Evolutionary conservation across 2,888 invertebrate species (phyloP), one percentile per base, ranked within the genome.

Genomic region (Latrodectus hesperus): DNA sequence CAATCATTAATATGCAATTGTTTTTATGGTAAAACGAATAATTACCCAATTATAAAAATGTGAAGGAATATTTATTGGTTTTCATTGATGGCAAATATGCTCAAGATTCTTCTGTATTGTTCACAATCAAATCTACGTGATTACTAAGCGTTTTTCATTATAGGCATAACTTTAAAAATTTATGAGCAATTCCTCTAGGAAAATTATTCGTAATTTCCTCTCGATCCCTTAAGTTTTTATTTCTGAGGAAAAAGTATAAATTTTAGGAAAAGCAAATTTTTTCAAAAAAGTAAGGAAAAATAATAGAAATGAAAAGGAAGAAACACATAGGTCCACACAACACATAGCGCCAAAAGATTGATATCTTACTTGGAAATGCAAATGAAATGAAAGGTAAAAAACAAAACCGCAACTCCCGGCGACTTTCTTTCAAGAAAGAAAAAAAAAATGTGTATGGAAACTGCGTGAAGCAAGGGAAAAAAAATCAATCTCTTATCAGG

Each of bases 351-450:
- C 81, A 67, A 77, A 86, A 86, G 86, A 86, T 86, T 86, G 86
- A 86, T 86, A 86, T 86, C 86, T 81, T 68, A 81, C 86, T 86
- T 79, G 76, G 76, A 81, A 86, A 86, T 86, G 81, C 86, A 81
- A 86, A 86, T 86, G 86, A 86, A 86, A 86, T 77, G 86, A 71
- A 75, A 86, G 78, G 80, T 74, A 75, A 85, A 81, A 81, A 81
- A 86, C 77, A 86, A 71, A 68, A 84, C 78, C 84, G 67, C 84
- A 84, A 76, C 75, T 85, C 60, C 79, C 60, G 60, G n/a, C 14
- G 74, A 74, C 74, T 84, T 72, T 49, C 75, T 74, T 65, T 79
- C 53, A 60, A n/a, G 49, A 22, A 49, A 9, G 11, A 51, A 49
- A 70, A 67, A 67, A 73, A 82, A 49, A 68, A 53, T 22, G 14